These are phyloP conservation scores for Aleiodes leptofemur DNA, from an alignment of 2,888 invertebrate species.

Conservation along the genomic window DNA sequence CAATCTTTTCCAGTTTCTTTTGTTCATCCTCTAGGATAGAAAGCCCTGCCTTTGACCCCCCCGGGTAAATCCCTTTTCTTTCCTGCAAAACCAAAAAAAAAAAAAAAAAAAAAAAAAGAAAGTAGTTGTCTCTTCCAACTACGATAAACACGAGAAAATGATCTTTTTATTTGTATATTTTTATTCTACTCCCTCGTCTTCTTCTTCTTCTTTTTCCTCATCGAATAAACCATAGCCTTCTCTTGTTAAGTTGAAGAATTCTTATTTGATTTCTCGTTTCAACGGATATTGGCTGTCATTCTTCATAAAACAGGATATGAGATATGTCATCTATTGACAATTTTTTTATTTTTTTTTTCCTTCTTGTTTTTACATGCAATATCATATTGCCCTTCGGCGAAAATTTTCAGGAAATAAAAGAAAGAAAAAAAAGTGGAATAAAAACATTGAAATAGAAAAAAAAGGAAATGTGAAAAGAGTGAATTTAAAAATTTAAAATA, in stretches of 20 bases:
- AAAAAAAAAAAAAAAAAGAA: neutral
- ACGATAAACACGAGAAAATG: constrained; percentile 10
- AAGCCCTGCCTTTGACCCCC: constrained; percentile 10
- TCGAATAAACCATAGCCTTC: neutral
- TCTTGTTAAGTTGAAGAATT: neutral
- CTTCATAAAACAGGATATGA: constrained; percentile 45
- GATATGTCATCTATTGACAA: constrained; percentile 43
- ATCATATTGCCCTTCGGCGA: constrained; percentile 22
- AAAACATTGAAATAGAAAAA: too few relatives aligned
- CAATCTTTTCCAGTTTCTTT: neutral
- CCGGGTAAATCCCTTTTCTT: constrained; percentile 18
- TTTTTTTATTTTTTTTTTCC: neutral
- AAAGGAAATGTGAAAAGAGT: too few relatives aligned
- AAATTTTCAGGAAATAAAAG: neutral
- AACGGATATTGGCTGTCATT: constrained; percentile 27
- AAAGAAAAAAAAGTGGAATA: neutral
- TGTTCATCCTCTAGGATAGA: neutral
- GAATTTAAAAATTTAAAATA: too few relatives aligned
- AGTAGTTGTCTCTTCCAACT: neutral
- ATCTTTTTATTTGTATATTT: constrained; percentile 32
- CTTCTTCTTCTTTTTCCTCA: neutral
- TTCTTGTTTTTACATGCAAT: neutral
- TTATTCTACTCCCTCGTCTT: constrained; percentile 2
- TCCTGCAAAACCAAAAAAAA: neutral
- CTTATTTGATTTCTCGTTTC: constrained; percentile 16